Percentiles rank a stretch among this genome's conserved stretches.
Conservation (phyloP, 2,888 invertebrate species). For the Drosophila cognata region DNA sequence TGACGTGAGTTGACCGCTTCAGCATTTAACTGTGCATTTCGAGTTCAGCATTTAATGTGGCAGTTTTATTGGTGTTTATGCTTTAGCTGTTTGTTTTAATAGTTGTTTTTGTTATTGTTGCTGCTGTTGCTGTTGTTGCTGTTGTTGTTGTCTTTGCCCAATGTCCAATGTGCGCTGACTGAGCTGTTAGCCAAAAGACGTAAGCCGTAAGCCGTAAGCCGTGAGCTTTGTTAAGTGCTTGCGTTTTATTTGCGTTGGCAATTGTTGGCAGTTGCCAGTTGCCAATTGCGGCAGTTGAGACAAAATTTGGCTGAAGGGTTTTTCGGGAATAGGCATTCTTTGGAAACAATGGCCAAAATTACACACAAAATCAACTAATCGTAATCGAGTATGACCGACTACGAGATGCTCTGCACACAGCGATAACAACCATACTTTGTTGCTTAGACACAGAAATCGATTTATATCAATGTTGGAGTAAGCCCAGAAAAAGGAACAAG, state of each 20-base stretch:
- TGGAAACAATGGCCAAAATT: conserved; percentile 8
- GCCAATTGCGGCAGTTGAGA: conserved; percentile 7
- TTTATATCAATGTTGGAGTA: background rate
- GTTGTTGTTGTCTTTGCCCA: conserved; percentile 15
- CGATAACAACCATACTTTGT: background rate
- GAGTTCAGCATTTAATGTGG: conserved; percentile 27
- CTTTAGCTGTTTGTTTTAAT: conserved; percentile 19
- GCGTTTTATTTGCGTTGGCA: conserved; percentile 32
- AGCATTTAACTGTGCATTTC: conserved; percentile 62
- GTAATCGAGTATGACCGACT: background rate
- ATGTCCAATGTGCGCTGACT: conserved; percentile 13
- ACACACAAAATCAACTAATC: background rate
- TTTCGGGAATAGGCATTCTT: background rate
- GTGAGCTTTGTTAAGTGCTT: conserved; percentile 31
- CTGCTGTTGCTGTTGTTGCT: background rate
- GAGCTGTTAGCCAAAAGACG: background rate
- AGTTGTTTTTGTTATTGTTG: background rate
- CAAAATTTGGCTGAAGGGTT: conserved; percentile 18
- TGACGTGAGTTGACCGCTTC: conserved; percentile 40
- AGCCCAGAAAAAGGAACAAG: background rate
- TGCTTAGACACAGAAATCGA: background rate
- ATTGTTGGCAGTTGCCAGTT: conserved; percentile 19
- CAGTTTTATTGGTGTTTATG: conserved; percentile 31
- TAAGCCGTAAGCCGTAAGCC: background rate
- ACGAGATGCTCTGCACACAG: background rate